Evolutionary conservation across 2,113 vertebrate genomes (phyloP).

Genomic region (Macquaria ambigua): DNA sequence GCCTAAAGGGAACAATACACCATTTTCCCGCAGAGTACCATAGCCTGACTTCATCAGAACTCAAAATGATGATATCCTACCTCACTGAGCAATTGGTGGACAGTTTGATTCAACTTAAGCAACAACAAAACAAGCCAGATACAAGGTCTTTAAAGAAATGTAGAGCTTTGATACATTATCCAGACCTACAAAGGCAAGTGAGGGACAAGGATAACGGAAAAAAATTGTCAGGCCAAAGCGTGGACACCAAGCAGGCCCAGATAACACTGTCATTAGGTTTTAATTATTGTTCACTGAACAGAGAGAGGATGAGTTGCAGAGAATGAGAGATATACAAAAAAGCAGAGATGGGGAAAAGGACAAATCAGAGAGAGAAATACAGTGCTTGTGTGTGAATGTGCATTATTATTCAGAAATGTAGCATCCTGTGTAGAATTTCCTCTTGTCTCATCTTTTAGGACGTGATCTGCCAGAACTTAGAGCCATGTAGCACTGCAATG

Average conservation of each 20-base stretch:
- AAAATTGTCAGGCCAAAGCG: slow-evolving; percentile 5
- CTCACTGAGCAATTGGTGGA: slow-evolving; percentile 15
- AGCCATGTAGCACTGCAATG: neutral
- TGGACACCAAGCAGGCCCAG: slow-evolving; percentile 4
- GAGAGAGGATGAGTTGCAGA: neutral
- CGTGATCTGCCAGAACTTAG: slow-evolving; percentile 18
- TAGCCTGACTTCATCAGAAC: neutral
- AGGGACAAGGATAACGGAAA: neutral
- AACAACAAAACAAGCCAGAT: slow-evolving; percentile 15
- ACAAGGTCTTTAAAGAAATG: slow-evolving; percentile 25
- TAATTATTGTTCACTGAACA: slow-evolving; percentile 1
- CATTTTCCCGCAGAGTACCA: too few species aligned
- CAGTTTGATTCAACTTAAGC: slow-evolving; percentile 12
- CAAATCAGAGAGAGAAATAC: neutral
- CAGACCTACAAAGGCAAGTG: slow-evolving; percentile 23
- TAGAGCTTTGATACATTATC: slow-evolving; percentile 34
- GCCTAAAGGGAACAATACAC: neutral
- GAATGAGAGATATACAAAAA: neutral
- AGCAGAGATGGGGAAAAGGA: neutral
- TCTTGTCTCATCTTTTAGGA: slow-evolving; percentile 17
- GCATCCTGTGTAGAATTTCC: slow-evolving; percentile 33
- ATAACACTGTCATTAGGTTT: slow-evolving; percentile 17
- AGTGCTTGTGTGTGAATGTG: neutral
- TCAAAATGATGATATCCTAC: slow-evolving; percentile 2
- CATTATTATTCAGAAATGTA: neutral